A percentile compares a stretch with the other conserved stretches of the same genome.
Evolutionary conservation across 1,140 invertebrate genomes (phyloP).

Genomic region (Brachionus plicatilis): DNA sequence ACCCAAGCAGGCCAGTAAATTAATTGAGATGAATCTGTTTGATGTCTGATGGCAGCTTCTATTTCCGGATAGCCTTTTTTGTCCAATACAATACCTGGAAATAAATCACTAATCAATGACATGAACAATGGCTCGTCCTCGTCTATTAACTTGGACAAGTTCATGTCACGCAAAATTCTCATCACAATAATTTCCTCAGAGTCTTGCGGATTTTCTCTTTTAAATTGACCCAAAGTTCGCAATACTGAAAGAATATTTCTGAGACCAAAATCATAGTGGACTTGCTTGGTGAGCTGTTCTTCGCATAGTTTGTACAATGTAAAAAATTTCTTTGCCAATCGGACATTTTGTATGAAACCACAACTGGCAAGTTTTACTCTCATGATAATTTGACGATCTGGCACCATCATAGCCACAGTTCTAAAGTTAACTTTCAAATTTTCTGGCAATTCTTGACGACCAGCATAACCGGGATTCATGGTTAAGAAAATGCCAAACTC

Average conservation of each 20-base stretch:
- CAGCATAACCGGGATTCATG: constrained; percentile 96
- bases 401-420: constrained; percentile 97
- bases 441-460: constrained; percentile 87
- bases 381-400: constrained; percentile 93
- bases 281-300: constrained; percentile 93
- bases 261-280: constrained; percentile 93
- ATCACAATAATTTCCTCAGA: constrained; percentile 91
- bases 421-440: constrained; percentile 96
- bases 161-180: constrained; percentile 91
- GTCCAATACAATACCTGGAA: constrained; percentile 83
- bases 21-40: constrained; percentile 60
- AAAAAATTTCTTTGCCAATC: constrained; percentile 87
- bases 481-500: constrained; percentile 96
- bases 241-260: constrained; percentile 89
- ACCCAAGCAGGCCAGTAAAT: constrained; percentile 87
- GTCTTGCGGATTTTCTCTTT: constrained; percentile 80
- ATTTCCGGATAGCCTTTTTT: constrained; percentile 79
- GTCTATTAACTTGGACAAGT: constrained; percentile 86
- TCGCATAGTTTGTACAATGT: constrained; percentile 93
- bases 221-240: constrained; percentile 84
- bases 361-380: constrained; percentile 91
- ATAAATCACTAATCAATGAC: constrained; percentile 86
- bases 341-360: constrained; percentile 91
- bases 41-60: constrained; percentile 49
- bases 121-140: constrained; percentile 94